Percentiles rank a stretch among this genome's conserved stretches.
Evolutionary conservation across 2,113 vertebrate species (phyloP).

Genomic region (Pavo muticus): DNA sequence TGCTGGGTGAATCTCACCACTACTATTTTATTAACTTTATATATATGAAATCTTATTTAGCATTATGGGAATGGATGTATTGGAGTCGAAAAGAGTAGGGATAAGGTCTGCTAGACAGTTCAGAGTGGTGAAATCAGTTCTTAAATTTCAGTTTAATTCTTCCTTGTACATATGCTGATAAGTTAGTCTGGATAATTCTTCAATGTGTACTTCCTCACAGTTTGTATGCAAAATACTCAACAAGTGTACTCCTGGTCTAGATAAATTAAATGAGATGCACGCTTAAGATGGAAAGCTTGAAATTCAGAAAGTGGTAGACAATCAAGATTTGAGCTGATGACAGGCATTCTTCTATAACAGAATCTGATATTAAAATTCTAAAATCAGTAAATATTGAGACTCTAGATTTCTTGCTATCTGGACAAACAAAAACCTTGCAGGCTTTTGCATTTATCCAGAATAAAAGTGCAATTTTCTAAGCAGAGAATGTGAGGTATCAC

Average conservation of each 20-base stretch:
- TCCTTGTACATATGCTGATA: neutral
- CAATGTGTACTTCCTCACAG: neutral
- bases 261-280: neutral
- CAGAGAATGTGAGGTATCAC: neutral
- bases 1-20: neutral
- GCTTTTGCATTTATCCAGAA: neutral
- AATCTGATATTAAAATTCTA: neutral
- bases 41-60: neutral
- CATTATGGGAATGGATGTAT: neutral
- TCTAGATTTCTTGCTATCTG: neutral
- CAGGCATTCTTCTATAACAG: neutral
- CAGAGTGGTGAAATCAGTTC: neutral
- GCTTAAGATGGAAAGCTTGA: neutral
- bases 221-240: neutral
- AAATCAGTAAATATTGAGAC: neutral
- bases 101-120: conserved; percentile 19
- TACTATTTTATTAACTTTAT: neutral
- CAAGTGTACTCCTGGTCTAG: neutral
- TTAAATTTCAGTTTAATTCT: neutral
- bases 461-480: neutral
- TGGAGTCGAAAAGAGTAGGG: neutral
- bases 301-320: neutral
- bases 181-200: neutral
- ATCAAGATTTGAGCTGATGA: neutral
- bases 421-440: neutral